Percentiles rank a stretch among this genome's conserved stretches.
Conservation (phyloP, 2,888 invertebrate genomes). For the Latrodectus hesperus region DNA sequence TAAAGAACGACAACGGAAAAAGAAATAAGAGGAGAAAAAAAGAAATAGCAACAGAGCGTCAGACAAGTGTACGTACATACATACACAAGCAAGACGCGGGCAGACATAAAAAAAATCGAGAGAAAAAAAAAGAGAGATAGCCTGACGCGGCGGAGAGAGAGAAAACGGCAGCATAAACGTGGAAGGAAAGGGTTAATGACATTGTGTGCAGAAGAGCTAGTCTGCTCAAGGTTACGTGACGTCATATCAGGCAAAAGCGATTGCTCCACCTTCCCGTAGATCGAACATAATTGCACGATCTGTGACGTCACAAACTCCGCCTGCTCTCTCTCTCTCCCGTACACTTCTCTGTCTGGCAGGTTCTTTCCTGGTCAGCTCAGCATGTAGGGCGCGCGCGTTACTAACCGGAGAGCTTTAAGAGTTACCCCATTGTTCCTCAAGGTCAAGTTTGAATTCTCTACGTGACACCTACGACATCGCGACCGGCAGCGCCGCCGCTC, state of each 20-base stretch:
- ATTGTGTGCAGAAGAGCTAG: conserved; percentile 46
- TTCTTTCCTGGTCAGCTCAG: conserved; percentile 7
- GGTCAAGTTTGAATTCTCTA: conserved; percentile 44
- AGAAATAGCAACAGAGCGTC: conserved; percentile 47
- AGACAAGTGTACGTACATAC: conserved; percentile 22
- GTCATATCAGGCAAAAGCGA: conserved; percentile 42
- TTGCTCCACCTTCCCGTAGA: conserved; percentile 58
- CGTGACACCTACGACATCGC: conserved; percentile 9
- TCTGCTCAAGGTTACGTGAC: conserved; percentile 66
- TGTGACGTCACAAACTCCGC: conserved; percentile 62
- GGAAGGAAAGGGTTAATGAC: conserved; percentile 67
- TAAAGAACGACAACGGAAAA: not conserved
- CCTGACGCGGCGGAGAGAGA: conserved; percentile 20
- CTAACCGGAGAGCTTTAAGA: not conserved
- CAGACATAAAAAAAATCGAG: conserved; percentile 14
- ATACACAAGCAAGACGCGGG: conserved; percentile 14
- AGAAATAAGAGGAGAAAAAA: conserved; percentile 9
- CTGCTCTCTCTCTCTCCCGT: conserved; percentile 27
- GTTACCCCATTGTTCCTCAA: conserved; percentile 42
- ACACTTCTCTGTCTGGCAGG: conserved; percentile 5
- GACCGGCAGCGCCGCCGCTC: not conserved
- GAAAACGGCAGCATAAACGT: conserved; percentile 50
- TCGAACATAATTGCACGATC: conserved; percentile 65
- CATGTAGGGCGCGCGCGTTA: not conserved
- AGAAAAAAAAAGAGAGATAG: conserved; percentile 20